phyloP scores from a whole-genome alignment of 2,888 invertebrate species.

The Hetaerina titia region DNA sequence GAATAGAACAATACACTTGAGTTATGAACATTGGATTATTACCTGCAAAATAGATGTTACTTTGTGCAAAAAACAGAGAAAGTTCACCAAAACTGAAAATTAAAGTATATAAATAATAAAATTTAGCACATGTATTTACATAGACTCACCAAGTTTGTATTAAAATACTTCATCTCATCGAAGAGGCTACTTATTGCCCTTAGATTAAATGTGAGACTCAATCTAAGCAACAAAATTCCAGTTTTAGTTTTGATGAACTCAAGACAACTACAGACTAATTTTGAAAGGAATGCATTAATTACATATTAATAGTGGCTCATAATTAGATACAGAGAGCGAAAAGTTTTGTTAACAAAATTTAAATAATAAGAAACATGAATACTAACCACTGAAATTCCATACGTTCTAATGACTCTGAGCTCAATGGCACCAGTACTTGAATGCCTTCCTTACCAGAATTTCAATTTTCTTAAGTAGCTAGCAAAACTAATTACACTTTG shows the following conservation, averaged over 20 bases:
- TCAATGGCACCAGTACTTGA: background rate
- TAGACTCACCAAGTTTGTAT: background rate
- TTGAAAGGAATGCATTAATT: background rate
- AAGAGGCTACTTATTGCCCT: background rate
- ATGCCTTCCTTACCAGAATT: background rate
- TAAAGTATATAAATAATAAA: background rate
- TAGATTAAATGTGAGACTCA: background rate
- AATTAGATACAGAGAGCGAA: background rate
- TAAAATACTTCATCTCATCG: background rate
- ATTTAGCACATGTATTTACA: background rate
- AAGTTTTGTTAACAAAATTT: background rate
- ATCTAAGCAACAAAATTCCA: background rate
- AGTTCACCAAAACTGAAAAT: background rate
- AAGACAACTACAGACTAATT: background rate
- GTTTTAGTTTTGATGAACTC: background rate
- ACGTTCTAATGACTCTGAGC: background rate
- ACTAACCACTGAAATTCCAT: background rate
- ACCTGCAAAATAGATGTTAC: background rate
- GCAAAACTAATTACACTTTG: too few relatives aligned
- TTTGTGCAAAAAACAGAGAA: conserved; percentile 13
- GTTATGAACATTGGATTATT: background rate
- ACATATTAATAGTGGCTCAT: background rate
- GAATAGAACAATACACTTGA: background rate
- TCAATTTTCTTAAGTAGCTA: background rate
- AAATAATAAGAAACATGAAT: background rate